Evolutionary conservation across 2,888 invertebrate species (phyloP), one percentile per base, ranked within the genome.

Genomic region (Apamea anceps): DNA sequence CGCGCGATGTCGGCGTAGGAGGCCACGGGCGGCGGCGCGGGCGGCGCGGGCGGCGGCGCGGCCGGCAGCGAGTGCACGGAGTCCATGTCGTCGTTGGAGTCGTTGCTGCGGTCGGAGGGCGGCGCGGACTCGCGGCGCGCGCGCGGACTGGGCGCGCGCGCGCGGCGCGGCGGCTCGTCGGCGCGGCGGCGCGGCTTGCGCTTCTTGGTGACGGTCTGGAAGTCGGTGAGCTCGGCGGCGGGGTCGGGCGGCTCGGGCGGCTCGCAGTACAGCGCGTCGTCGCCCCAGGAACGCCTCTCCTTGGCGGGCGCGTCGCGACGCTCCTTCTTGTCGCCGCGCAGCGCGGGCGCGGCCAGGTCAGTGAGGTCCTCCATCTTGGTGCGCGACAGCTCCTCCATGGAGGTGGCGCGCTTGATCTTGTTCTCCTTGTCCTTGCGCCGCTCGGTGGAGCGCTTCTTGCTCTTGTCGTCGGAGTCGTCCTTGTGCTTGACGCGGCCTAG

Each of bases 1-100:
- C 98, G 97, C 75, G 98, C 98, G 91, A 99, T 99, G 92, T 98
- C 99, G 0, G 99, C 99, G 95, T 99, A 99, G 25, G 98, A 98
- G 70, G 97, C 97, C 91, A 97, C 97, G 63, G 91, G 91, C 70
- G 87, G 97, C 97, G 90, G 98, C 98, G 98, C 98, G 87, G 94
- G 91, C 86, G 89, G 94, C 76, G 88, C 86, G 85, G 87, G 87
- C 73, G 87, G 87, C 71, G 98, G 98, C 91, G 89, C 83, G 87
- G 81, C 88, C 72, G 99, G 98, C 91, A 98, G 97, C 88, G 99
- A 99, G 96, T 98, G 98, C 88, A 98, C 98, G 28, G 98, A 98
- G 93, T 99, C 99, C 91, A 98, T 97, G 95, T 98, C 98, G 93
- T 97, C 97, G 92, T 98, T 98, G 89, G 98, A 98, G 94, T 98